Evolutionary conservation across 2,113 vertebrate species (phyloP).

Genomic region (Channa maculata): DNA sequence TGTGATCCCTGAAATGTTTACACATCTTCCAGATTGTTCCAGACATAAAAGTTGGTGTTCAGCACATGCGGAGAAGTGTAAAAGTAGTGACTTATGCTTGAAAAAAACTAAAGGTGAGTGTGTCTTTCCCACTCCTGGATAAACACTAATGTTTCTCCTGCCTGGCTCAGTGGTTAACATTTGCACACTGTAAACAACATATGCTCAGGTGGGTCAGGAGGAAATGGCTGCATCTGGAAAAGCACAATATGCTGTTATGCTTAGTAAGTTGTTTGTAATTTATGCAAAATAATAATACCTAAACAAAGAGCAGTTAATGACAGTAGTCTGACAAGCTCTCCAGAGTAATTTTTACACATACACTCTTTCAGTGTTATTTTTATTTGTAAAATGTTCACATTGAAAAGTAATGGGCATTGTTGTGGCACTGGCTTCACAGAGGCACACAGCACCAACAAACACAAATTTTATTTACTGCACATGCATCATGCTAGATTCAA

Average conservation of each 20-base stretch:
- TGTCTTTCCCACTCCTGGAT: constrained; percentile 21
- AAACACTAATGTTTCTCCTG: background rate
- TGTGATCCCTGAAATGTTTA: background rate
- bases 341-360: constrained; percentile 1
- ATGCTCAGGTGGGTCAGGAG: background rate
- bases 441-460: constrained; percentile 74
- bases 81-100: constrained; percentile 7
- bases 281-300: background rate
- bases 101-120: background rate
- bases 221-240: background rate
- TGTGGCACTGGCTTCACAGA: constrained; percentile 68
- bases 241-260: too few species aligned
- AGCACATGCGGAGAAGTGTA: constrained; percentile 28
- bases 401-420: constrained; percentile 69
- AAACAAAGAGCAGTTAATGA: background rate
- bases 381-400: constrained; percentile 85
- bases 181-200: constrained; percentile 7
- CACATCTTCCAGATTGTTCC: constrained; percentile 18
- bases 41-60: constrained; percentile 3
- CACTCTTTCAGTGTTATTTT: constrained; percentile 66
- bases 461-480: constrained; percentile 78
- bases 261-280: background rate
- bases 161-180: background rate
- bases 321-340: background rate
- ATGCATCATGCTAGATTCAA: constrained; percentile 81